phyloP scores from a whole-genome alignment of 2,888 invertebrate genomes.

The Drosophila kanekoi region DNA sequence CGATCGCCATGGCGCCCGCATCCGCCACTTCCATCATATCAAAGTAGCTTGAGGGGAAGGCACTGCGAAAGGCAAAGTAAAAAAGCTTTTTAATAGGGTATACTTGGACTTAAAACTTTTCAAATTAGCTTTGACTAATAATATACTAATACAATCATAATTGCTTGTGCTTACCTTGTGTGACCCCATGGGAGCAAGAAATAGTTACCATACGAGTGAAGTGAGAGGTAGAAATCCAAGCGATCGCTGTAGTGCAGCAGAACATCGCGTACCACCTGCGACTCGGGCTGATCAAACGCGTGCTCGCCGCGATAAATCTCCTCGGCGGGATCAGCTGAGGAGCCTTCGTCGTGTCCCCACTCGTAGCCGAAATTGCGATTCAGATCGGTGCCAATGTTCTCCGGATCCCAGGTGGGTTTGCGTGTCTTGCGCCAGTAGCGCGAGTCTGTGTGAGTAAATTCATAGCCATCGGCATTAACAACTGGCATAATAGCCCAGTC shows the following conservation, averaged over 20 bases:
- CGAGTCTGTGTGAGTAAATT: slow-evolving; percentile 86
- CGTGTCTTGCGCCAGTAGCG: slow-evolving; percentile 87
- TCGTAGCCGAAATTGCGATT: slow-evolving; percentile 88
- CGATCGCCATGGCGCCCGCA: slow-evolving; percentile 82
- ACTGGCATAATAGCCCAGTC: slow-evolving; percentile 89
- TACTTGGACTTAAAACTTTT: neutral
- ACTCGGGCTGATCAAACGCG: slow-evolving; percentile 89
- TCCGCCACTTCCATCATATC: slow-evolving; percentile 83
- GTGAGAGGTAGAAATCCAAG: slow-evolving; percentile 88
- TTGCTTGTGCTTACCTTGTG: slow-evolving; percentile 85
- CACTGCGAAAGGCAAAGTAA: slow-evolving; percentile 36
- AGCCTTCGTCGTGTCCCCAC: slow-evolving; percentile 85
- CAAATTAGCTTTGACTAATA: neutral
- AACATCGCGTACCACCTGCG: slow-evolving; percentile 87
- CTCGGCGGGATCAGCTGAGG: slow-evolving; percentile 85
- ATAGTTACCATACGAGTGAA: slow-evolving; percentile 91
- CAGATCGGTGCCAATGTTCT: slow-evolving; percentile 86
- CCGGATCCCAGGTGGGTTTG: slow-evolving; percentile 69
- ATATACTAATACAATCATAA: too few relatives aligned
- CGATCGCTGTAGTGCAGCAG: slow-evolving; percentile 85
- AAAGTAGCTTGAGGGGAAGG: slow-evolving; percentile 84
- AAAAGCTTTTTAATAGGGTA: neutral
- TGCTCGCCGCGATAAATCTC: slow-evolving; percentile 87
- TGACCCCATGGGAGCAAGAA: slow-evolving; percentile 89
- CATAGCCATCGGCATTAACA: slow-evolving; percentile 90